Percentiles rank a stretch among this genome's conserved stretches.
Conservation (phyloP, 2,113 vertebrate species). For the Anser cygnoides region DNA sequence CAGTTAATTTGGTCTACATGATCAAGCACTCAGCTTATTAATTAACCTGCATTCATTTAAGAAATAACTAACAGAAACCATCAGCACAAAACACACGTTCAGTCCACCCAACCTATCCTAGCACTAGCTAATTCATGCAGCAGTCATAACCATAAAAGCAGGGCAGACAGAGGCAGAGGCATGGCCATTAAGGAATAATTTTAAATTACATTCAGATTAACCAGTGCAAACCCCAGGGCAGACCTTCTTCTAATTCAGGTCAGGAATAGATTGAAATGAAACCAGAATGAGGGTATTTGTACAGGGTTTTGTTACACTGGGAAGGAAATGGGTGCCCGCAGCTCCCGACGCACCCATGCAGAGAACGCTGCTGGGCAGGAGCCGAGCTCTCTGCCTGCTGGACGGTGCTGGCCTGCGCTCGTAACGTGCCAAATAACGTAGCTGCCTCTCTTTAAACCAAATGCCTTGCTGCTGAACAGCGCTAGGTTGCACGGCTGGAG, state of each 20-base stretch:
- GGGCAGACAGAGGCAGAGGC: neutral
- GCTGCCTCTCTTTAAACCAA: neutral
- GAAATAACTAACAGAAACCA: neutral
- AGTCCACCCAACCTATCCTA: neutral
- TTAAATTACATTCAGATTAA: neutral
- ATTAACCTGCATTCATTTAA: conserved; percentile 1
- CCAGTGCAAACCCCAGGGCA: neutral
- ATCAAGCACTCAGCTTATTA: neutral
- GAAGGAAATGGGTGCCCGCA: neutral
- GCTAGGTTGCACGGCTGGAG: neutral
- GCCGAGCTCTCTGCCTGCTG: neutral
- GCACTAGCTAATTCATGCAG: neutral
- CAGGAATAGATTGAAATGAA: neutral
- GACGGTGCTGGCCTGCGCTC: neutral
- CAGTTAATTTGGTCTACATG: neutral
- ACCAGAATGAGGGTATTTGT: accelerated
- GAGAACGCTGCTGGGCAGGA: neutral
- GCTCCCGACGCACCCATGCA: neutral
- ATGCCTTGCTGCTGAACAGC: neutral
- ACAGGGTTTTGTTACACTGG: neutral
- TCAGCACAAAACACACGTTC: neutral
- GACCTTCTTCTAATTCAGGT: neutral
- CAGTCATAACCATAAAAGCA: neutral
- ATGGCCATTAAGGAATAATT: neutral
- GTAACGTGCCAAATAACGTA: neutral